phyloP scores from a whole-genome alignment of 2,888 invertebrate species.

The Therioaphis trifolii region DNA sequence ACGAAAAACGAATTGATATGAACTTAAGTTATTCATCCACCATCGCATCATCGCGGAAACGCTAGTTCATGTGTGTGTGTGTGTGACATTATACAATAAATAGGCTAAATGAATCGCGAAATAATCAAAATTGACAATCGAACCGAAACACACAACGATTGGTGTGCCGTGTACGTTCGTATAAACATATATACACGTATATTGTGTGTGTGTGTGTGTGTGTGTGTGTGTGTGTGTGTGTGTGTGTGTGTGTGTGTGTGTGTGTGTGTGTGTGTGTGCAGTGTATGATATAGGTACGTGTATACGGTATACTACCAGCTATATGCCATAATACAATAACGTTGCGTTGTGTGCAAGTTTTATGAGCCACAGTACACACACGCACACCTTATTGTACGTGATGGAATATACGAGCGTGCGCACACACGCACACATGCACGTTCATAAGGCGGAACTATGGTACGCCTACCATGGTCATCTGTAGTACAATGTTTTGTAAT shows the following conservation, averaged over 20 bases:
- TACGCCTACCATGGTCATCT: constrained; percentile 62
- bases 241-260: not conserved
- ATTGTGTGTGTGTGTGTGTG: not conserved
- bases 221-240: not conserved
- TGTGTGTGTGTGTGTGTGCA: not conserved
- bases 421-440: not conserved
- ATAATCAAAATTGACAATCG: constrained; percentile 22
- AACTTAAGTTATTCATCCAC: too few species aligned
- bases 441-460: constrained; percentile 58
- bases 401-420: not conserved
- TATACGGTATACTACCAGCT: too few species aligned
- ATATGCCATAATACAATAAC: not conserved
- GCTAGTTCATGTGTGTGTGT: too few species aligned
- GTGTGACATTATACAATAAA: too few species aligned
- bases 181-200: not conserved
- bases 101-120: constrained; percentile 18
- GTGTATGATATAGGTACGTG: too few species aligned
- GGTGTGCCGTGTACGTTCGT: not conserved
- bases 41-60: too few species aligned
- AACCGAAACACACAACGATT: constrained; percentile 8
- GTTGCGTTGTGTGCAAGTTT: constrained; percentile 16
- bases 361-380: constrained; percentile 12
- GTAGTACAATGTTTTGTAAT: constrained; percentile 58
- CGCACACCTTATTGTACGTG: constrained; percentile 16
- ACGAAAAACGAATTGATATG: too few species aligned